These are phyloP conservation scores for Ovibos moschatus DNA, from an alignment of 2,113 vertebrate genomes.

Conservation along the genomic window DNA sequence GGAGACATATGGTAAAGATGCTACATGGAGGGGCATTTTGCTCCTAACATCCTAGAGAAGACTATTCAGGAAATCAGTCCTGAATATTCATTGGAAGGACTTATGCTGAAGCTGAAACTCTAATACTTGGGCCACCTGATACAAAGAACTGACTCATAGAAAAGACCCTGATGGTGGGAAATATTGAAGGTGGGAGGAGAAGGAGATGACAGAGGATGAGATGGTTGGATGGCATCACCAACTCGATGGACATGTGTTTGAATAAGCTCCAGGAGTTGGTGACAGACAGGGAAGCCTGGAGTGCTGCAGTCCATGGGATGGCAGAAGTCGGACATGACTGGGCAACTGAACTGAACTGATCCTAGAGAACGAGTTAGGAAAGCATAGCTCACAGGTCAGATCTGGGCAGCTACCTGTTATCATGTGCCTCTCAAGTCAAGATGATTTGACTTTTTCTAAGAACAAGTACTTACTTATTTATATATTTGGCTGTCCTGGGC, in stretches of 20 bases:
- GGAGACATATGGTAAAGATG: slow-evolving; percentile 87
- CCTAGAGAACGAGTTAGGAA: neutral
- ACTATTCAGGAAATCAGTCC: neutral
- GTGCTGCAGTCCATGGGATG: neutral
- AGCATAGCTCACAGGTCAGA: neutral
- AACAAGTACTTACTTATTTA: neutral
- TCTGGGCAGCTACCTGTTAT: slow-evolving; percentile 78
- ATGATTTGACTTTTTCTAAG: neutral
- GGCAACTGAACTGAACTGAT: neutral
- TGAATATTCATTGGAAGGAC: neutral
- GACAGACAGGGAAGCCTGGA: neutral
- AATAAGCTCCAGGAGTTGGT: neutral
- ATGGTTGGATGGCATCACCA: neutral
- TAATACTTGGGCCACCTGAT: neutral
- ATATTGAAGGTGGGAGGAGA: neutral
- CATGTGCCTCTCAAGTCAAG: neutral
- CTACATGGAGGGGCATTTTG: slow-evolving; percentile 86
- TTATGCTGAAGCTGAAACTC: neutral
- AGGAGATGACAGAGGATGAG: neutral
- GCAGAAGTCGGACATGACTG: neutral
- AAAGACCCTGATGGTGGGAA: neutral
- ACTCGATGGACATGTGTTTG: neutral
- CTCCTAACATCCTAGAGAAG: slow-evolving; percentile 22
- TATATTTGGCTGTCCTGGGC: neutral
- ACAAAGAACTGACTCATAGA: neutral